Base-by-base conservation (phyloP, 1,140 invertebrate species). In the Pteromalus puparum region DNA sequence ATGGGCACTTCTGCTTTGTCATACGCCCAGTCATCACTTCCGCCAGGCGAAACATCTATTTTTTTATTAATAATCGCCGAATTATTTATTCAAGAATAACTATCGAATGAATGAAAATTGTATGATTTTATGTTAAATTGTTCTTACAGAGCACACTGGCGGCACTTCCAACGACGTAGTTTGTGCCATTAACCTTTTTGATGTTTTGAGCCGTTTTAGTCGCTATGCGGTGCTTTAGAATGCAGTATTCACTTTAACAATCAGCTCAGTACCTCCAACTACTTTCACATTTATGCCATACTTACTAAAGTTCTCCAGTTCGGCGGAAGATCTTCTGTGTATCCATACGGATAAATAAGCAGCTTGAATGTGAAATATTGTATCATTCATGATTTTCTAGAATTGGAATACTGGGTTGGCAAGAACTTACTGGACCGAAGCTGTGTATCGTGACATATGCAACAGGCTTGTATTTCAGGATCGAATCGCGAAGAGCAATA, bases 281-380 rank as follows among this genome's bases (percentile, higher is more conserved):
- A 80, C 73, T 72, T 75, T 68, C 12, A 48, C 13, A 18, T 0
- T 3, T 21, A 53, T 21, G 12, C 5, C 48, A 21, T 85, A 90
- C 90, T 90, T 89, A 94, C 94, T 82, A 94, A 88, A 28, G 91
- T 88, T 26, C 90, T 88, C 86, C 93, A 93, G 80, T 94, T 93
- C 9, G 89, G 75, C 34, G 94, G 94, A 15, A 92, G 83, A 6
- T 87, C 74, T 24, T 83, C 85, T 81, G 95, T 95, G 88, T 95
- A 96, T 34, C 96, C 96, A 95, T 95, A 97, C 15, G 96, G 96
- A 87, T 96, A 96, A 12, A 97, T 87, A 84, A 96, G 89, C 88
- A 95, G 95, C 87, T 90, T 80, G 48, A 15, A 87, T 82, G 1
- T 42, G 46, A 70, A 79, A 46, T 24, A 12, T 79, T 26, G 4